These are phyloP conservation scores for Lordiphosa andalusiaca DNA, from an alignment of 2,888 invertebrate genomes.

Conservation along the genomic window DNA sequence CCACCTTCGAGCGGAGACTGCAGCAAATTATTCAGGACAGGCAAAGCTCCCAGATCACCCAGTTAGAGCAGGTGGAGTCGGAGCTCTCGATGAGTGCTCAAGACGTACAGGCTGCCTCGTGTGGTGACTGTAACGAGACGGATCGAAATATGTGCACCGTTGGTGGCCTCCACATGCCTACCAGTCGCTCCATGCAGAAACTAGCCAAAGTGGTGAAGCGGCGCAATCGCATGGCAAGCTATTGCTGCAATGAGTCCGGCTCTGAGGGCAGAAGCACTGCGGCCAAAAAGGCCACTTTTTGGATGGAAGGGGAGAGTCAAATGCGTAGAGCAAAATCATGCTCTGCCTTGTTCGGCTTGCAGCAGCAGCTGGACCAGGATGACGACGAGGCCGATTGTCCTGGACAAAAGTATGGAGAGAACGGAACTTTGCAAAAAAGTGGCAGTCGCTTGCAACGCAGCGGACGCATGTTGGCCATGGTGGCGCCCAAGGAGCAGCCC, in stretches of 20 bases:
- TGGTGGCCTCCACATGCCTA: constrained; percentile 84
- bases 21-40: constrained; percentile 70
- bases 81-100: constrained; percentile 32
- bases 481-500: constrained; percentile 28
- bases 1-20: constrained; percentile 66
- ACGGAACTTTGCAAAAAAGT: constrained; percentile 48
- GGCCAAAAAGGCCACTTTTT: constrained; percentile 34
- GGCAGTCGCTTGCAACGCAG: constrained; percentile 67
- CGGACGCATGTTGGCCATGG: constrained; percentile 67
- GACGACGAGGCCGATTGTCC: constrained; percentile 59
- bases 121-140: constrained; percentile 80
- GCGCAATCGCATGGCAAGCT: constrained; percentile 84
- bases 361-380: constrained; percentile 31
- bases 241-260: constrained; percentile 82
- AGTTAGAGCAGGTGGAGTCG: constrained; percentile 41
- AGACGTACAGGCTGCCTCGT: constrained; percentile 48
- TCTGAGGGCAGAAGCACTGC: constrained; percentile 25
- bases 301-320: constrained; percentile 60
- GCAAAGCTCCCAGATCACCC: constrained; percentile 45
- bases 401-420: constrained; percentile 50
- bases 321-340: constrained; percentile 85
- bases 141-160: constrained; percentile 82
- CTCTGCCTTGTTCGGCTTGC: constrained; percentile 80
- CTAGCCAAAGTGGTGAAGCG: constrained; percentile 81
- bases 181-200: constrained; percentile 82